phyloP scores from a whole-genome alignment of 2,113 vertebrate genomes.

The Nesogale talazaci region DNA sequence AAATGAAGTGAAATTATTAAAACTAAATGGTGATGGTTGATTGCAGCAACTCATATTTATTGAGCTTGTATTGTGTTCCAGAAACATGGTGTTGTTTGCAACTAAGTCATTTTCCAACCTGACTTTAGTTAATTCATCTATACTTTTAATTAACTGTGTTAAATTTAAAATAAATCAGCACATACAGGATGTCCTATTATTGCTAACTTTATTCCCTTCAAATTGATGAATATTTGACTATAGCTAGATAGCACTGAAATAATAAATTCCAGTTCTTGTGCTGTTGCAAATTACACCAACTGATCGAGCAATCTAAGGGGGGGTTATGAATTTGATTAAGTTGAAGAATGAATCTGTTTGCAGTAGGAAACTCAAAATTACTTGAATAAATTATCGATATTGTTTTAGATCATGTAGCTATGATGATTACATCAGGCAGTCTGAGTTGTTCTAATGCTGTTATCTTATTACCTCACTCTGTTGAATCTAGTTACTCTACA shows the following conservation, averaged over 20 bases:
- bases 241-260: not conserved
- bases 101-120: not conserved
- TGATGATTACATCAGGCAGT: not conserved
- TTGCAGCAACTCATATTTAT: not conserved
- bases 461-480: not conserved
- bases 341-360: slow-evolving; percentile 10
- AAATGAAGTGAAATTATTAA: not conserved
- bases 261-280: not conserved
- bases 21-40: not conserved
- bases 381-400: slow-evolving; percentile 45
- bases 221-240: slow-evolving; percentile 38
- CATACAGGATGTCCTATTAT: not conserved
- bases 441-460: not conserved
- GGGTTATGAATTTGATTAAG: not conserved
- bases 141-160: slow-evolving; percentile 40
- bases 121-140: not conserved
- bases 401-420: not conserved
- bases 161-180: slow-evolving; percentile 32
- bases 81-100: not conserved
- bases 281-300: not conserved
- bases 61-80: slow-evolving; percentile 16
- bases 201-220: not conserved
- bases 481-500: not conserved
- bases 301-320: not conserved
- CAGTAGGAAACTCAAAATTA: not conserved